Percentiles rank a stretch among this genome's conserved stretches.
phyloP scores from a whole-genome alignment of 2,113 vertebrate genomes.

The Natator depressus region DNA sequence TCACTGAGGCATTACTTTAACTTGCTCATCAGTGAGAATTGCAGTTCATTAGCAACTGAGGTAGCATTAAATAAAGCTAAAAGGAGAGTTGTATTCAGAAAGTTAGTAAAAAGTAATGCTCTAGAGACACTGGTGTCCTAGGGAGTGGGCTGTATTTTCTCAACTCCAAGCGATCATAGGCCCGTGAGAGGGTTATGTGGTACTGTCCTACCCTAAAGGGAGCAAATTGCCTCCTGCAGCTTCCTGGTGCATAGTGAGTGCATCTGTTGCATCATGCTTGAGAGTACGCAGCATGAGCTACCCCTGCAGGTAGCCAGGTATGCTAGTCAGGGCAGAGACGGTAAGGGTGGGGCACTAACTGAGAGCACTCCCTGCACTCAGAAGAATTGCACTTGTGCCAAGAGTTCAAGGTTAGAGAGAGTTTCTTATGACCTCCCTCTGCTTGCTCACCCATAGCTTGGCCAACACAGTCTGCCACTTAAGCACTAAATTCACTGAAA shows the following conservation, averaged over 20 bases:
- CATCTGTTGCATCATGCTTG: accelerated
- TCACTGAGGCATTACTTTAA: accelerated
- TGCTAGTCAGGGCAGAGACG: not conserved
- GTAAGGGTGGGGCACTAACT: not conserved
- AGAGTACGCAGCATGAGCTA: not conserved
- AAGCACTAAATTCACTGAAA: not conserved
- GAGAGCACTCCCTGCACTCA: not conserved
- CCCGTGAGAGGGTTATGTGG: accelerated
- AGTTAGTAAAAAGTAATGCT: accelerated
- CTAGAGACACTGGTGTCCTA: not conserved
- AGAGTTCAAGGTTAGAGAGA: not conserved
- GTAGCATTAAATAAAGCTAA: accelerated
- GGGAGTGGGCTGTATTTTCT: not conserved
- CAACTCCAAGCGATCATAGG: accelerated
- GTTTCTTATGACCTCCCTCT: accelerated
- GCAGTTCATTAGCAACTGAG: not conserved
- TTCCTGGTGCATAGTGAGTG: not conserved
- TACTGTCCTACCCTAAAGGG: not conserved
- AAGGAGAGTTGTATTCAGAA: not conserved
- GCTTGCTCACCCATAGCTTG: not conserved
- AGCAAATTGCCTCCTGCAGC: accelerated
- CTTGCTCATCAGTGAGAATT: not conserved
- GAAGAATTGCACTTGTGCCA: not conserved
- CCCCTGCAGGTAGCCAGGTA: accelerated
- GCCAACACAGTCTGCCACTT: accelerated